phyloP scores from a whole-genome alignment of 2,888 invertebrate genomes.

The Synergus laeviventris region DNA sequence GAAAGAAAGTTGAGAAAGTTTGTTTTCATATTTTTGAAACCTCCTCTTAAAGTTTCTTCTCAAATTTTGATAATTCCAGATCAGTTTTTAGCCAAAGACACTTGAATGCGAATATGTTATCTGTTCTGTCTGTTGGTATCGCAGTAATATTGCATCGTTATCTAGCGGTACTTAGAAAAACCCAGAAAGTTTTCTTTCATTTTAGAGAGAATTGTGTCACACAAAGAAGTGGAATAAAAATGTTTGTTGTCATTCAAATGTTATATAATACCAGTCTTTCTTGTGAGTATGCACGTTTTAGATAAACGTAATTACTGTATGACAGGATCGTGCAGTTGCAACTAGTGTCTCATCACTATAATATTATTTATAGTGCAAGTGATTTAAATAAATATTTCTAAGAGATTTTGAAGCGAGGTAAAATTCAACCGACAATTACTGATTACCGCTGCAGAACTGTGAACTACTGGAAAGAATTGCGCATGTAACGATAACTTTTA shows the following conservation, averaged over 20 bases:
- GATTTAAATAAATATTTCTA: too few relatives aligned
- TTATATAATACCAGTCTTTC: background rate
- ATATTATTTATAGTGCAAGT: background rate
- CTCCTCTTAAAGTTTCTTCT: background rate
- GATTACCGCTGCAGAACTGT: background rate
- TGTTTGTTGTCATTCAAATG: background rate
- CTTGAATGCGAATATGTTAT: background rate
- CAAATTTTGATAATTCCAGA: background rate
- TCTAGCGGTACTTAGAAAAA: slow-evolving; percentile 5
- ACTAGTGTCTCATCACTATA: background rate
- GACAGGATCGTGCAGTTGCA: background rate
- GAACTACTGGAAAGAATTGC: background rate
- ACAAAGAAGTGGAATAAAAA: background rate
- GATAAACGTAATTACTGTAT: background rate
- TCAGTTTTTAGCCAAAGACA: background rate
- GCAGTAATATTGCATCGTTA: background rate
- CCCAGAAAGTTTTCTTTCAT: background rate
- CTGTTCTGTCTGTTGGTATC: background rate
- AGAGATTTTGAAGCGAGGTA: too few relatives aligned
- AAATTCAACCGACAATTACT: background rate
- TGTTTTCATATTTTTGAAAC: background rate
- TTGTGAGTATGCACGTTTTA: background rate
- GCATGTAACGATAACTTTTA: background rate
- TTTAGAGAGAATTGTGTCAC: background rate
- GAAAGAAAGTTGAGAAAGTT: background rate